Conservation (phyloP, 2,113 vertebrate species). For the Todiramphus saurophagus region DNA sequence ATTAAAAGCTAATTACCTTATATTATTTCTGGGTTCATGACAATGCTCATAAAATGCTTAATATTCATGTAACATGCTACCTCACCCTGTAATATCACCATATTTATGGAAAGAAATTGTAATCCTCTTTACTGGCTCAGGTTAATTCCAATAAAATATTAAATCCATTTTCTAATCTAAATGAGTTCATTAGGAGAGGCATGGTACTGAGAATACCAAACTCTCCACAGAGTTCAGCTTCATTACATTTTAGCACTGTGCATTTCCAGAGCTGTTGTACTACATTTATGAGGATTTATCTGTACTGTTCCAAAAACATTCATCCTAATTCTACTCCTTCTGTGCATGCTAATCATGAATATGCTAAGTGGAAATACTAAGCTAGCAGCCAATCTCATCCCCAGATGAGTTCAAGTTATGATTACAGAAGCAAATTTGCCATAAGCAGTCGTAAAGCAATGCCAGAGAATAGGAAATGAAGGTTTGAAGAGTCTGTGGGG, state of each 20-base stretch:
- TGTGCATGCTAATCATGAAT: conserved; percentile 83
- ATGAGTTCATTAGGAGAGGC: conserved; percentile 86
- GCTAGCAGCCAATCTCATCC: conserved; percentile 77
- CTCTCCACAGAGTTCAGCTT: conserved; percentile 82
- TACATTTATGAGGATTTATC: conserved; percentile 87
- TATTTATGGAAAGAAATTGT: conserved; percentile 84
- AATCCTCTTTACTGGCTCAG: conserved; percentile 86
- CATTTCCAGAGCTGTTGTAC: conserved; percentile 82
- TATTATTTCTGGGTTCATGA: conserved; percentile 74
- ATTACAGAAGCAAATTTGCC: conserved; percentile 82
- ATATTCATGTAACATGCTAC: conserved; percentile 83
- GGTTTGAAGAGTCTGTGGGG: background rate
- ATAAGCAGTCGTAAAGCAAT: conserved; percentile 71
- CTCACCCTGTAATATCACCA: conserved; percentile 78
- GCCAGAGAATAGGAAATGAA: conserved; percentile 69
- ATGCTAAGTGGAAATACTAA: conserved; percentile 81
- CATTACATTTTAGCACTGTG: conserved; percentile 80
- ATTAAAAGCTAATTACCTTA: conserved; percentile 78
- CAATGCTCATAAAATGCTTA: conserved; percentile 75
- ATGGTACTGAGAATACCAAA: conserved; percentile 82
- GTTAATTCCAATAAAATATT: conserved; percentile 89
- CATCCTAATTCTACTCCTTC: conserved; percentile 83
- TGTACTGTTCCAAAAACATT: conserved; percentile 83
- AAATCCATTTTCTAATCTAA: conserved; percentile 89
- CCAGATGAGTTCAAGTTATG: conserved; percentile 82